Base-by-base conservation (phyloP, 2,113 vertebrate genomes). In the Syrrhaptes paradoxus region DNA sequence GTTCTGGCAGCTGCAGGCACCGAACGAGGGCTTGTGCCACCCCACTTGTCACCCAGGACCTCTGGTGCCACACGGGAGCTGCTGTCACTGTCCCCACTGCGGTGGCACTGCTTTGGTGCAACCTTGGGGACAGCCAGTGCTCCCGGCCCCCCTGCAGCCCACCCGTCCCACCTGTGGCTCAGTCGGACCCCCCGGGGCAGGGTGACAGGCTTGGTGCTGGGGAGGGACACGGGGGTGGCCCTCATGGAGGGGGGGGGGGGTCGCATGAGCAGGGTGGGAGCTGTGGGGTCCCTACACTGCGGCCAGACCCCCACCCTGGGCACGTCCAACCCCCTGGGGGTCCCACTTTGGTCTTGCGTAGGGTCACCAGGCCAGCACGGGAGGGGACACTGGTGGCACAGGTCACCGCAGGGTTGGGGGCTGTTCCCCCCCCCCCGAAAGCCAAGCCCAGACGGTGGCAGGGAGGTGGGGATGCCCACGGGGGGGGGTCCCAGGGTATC, bases 171-270 rank as follows among this genome's bases (percentile, higher is more conserved):
- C 34, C 34, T 34, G 9, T 1, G 7, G 59, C 29, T 16, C 3
- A 3, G 34, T 34, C 1, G 2, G 48, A 18, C 46, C n/a, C n/a
- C 9, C 1, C 43, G 9, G 18, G 43, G 18, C 32, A 29, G 3
- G 13, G 71, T 5, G 9, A 17, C 17, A 29, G 28, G 13, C 13
- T 26, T 7, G 31, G 75, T 2, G 13, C 48, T 21, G 75, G 46
- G 74, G 45, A 61, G 46, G 58, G 74, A 41, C 21, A 4, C 0
- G 17, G 75, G 46, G 34, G 34, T 7, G 7, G 38, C 38, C 38
- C 38, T 11, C 2, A 4, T 38, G n/a, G n/a, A n/a, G n/a, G n/a
- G n/a, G n/a, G 55, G 43, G 17, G 72, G 48, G 48, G 18, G 48
- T 16, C 48, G 20, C 48, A 22, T 22, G 22, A 17, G 17, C 46